phyloP scores from a whole-genome alignment of 2,113 vertebrate genomes.

The Ranitomeya imitator region DNA sequence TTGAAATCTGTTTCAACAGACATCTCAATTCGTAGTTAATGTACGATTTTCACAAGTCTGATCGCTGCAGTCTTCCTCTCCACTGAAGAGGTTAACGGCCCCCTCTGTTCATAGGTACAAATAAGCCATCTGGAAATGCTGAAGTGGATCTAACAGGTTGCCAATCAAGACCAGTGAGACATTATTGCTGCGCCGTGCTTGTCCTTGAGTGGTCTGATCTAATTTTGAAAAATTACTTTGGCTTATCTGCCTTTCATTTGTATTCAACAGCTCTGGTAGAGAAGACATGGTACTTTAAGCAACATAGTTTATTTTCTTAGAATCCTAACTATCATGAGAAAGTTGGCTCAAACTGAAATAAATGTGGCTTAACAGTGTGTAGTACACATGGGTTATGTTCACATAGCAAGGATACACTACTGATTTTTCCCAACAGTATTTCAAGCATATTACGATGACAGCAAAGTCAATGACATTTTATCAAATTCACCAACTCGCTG shows the following conservation, averaged over 20 bases:
- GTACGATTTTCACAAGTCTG: neutral
- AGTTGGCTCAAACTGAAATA: neutral
- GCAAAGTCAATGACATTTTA: too few species aligned
- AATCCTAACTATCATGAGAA: neutral
- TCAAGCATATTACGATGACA: too few species aligned
- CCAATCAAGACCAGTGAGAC: slow-evolving; percentile 48
- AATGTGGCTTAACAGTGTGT: too few species aligned
- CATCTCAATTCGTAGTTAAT: slow-evolving; percentile 6
- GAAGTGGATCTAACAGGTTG: slow-evolving; percentile 46
- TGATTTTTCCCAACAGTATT: too few species aligned
- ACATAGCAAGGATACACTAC: too few species aligned
- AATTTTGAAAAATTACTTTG: slow-evolving; percentile 45
- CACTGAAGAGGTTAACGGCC: slow-evolving; percentile 38
- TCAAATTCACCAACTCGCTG: too few species aligned
- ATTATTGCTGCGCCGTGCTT: slow-evolving; percentile 33
- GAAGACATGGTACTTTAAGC: slow-evolving; percentile 18
- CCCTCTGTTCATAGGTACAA: slow-evolving; percentile 7
- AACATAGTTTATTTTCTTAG: neutral
- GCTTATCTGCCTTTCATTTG: slow-evolving; percentile 49
- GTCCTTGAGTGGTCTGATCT: slow-evolving; percentile 55
- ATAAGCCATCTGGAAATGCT: slow-evolving; percentile 51
- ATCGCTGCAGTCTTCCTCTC: neutral
- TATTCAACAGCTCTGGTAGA: slow-evolving; percentile 28
- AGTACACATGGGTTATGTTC: too few species aligned
- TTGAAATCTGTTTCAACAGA: slow-evolving; percentile 10